A percentile compares a stretch with the other conserved stretches of the same genome.
phyloP scores from a whole-genome alignment of 2,113 vertebrate species.

The Seriola rivoliana region DNA sequence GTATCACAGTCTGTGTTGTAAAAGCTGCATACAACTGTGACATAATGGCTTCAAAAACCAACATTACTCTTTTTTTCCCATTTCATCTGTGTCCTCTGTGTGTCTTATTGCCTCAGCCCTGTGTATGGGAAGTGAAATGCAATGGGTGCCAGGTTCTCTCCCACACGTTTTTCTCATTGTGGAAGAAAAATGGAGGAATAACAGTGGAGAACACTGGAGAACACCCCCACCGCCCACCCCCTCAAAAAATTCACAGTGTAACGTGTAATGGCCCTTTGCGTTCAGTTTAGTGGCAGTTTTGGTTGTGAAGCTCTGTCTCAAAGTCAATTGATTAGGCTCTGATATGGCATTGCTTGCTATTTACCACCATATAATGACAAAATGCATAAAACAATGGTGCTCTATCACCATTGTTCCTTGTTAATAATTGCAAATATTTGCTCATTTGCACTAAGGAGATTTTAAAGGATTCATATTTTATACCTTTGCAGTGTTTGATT shows the following conservation, averaged over 20 bases:
- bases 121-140: not conserved
- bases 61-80: not conserved
- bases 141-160: slow-evolving; percentile 5
- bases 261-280: slow-evolving; percentile 37
- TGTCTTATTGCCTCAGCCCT: not conserved
- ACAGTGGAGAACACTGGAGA: not conserved
- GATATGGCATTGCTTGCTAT: slow-evolving; percentile 18
- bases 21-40: slow-evolving; percentile 4
- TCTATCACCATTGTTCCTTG: not conserved
- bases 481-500: no score
- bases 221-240: not conserved
- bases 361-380: slow-evolving; percentile 44
- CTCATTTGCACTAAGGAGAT: slow-evolving; percentile 13
- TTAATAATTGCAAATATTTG: not conserved
- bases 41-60: slow-evolving; percentile 33
- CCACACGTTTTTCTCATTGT: not conserved
- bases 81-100: slow-evolving; percentile 21
- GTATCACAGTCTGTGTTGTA: not conserved
- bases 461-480: no score
- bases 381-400: slow-evolving; percentile 48
- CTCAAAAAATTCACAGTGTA: not conserved
- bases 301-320: slow-evolving; percentile 15
- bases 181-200: slow-evolving; percentile 11
- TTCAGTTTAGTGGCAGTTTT: slow-evolving; percentile 20
- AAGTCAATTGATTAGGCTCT: slow-evolving; percentile 42